phyloP scores from a whole-genome alignment of 2,888 invertebrate genomes.

The Dolichopus griseipennis region DNA sequence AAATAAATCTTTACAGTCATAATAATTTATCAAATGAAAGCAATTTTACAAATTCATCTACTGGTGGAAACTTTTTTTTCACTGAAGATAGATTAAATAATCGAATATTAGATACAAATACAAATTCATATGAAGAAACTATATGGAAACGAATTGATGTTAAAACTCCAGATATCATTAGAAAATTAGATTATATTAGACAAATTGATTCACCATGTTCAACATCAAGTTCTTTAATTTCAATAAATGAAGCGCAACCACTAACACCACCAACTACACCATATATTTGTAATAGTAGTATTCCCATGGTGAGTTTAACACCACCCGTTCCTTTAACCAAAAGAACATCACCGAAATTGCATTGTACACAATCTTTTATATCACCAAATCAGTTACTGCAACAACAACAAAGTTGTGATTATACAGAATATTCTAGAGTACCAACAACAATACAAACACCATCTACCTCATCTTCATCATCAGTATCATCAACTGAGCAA shows the following conservation, averaged over 20 bases:
- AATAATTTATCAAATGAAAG: not conserved
- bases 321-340: slow-evolving; percentile 17
- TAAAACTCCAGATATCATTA: not conserved
- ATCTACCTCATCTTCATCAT: slow-evolving; percentile 18
- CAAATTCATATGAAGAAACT: not conserved
- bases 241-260: slow-evolving; percentile 28
- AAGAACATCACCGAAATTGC: slow-evolving; percentile 16
- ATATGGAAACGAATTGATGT: not conserved
- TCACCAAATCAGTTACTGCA: not conserved
- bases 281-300: slow-evolving; percentile 19
- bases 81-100: not conserved
- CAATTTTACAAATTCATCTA: not conserved
- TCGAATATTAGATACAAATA: not conserved
- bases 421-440: slow-evolving; percentile 7
- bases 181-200: slow-evolving; percentile 28
- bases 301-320: slow-evolving; percentile 19
- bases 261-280: slow-evolving; percentile 42
- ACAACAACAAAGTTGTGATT: not conserved
- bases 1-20: not conserved
- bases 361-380: not conserved
- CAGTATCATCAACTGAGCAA: slow-evolving; percentile 21
- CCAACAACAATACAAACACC: slow-evolving; percentile 17
- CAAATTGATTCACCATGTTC: slow-evolving; percentile 38
- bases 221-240: slow-evolving; percentile 35
- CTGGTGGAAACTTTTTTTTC: not conserved